phyloP scores from a whole-genome alignment of 2,888 invertebrate species.

The Harpalus rubripes region DNA sequence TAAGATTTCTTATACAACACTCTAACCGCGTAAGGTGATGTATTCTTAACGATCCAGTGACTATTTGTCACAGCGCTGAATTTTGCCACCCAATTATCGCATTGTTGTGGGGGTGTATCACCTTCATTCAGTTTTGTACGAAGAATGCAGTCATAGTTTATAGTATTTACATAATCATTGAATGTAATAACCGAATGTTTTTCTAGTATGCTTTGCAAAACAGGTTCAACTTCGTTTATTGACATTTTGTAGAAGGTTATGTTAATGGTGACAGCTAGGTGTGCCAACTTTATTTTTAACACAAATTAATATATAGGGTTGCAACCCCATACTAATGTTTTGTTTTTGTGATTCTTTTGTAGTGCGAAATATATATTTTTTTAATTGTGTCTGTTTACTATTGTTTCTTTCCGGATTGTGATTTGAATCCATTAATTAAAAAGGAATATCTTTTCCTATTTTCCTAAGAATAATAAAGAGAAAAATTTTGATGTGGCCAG shows the following conservation, averaged over 20 bases:
- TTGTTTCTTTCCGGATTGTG: no score
- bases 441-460: no score
- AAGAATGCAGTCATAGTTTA: conserved; percentile 48
- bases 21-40: conserved; percentile 50
- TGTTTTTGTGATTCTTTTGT: no score
- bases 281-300: no score
- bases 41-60: conserved; percentile 58
- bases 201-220: conserved; percentile 47
- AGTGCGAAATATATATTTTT: no score
- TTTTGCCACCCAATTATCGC: conserved; percentile 54
- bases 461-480: no score
- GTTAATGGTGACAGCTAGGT: background rate
- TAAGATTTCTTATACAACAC: conserved; percentile 58
- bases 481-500: no score
- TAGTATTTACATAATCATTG: conserved; percentile 48
- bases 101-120: conserved; percentile 35
- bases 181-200: conserved; percentile 45
- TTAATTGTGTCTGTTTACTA: no score
- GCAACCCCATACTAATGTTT: no score
- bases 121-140: conserved; percentile 50
- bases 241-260: conserved; percentile 28
- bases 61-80: conserved; percentile 57
- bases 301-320: no score
- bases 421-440: no score
- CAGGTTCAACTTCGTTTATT: conserved; percentile 59